Evolutionary conservation across 2,888 invertebrate genomes (phyloP).

Genomic region (Amblyteles armatorius): DNA sequence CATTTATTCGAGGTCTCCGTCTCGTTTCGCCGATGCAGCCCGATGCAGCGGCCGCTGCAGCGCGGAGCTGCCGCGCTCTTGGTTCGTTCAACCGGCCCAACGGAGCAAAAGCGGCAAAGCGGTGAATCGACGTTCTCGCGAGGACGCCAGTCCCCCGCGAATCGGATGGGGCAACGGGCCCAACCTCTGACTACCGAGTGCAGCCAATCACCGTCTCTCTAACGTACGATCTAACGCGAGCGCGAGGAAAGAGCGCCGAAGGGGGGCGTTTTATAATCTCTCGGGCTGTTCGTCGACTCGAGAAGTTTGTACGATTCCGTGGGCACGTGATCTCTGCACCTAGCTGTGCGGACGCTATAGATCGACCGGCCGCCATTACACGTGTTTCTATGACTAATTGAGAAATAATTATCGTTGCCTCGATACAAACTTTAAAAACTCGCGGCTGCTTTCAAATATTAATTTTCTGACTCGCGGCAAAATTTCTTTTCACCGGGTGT

Average conservation of each 20-base stretch:
- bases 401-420: not conserved
- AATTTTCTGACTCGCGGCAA: not conserved
- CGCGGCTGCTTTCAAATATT: not conserved
- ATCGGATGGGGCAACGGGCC: conserved; percentile 79
- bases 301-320: conserved; percentile 39
- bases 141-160: conserved; percentile 73
- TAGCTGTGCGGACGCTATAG: not conserved
- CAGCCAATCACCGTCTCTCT: conserved; percentile 81
- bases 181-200: conserved; percentile 80
- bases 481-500: not conserved
- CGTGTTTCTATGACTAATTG: conserved; percentile 2
- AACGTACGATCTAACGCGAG: conserved; percentile 81
- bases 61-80: not conserved
- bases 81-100: conserved; percentile 61
- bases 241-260: conserved; percentile 70
- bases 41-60: conserved; percentile 17
- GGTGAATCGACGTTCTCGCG: conserved; percentile 58
- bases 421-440: not conserved
- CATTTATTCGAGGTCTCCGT: conserved; percentile 36
- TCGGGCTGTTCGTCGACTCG: conserved; percentile 59
- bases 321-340: conserved; percentile 6
- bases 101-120: conserved; percentile 55
- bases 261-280: conserved; percentile 65
- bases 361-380: not conserved
- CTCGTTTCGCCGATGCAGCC: conserved; percentile 37